These are phyloP conservation scores for Periophthalmus magnuspinnatus DNA, from an alignment of 2,797 vertebrate genomes.

Conservation along the genomic window DNA sequence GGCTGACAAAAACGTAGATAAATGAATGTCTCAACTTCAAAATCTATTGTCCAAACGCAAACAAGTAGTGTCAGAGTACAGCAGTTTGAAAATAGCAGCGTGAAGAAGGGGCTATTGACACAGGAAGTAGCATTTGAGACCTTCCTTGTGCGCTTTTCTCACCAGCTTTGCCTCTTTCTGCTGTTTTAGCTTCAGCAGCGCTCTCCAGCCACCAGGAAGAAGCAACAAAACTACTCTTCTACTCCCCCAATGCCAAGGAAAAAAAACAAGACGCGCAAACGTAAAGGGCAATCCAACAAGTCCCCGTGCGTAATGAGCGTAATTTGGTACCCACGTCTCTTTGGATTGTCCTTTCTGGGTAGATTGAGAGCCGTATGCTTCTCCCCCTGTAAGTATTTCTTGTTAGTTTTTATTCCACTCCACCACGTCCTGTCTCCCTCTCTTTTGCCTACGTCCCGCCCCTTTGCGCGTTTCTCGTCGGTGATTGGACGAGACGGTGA, in stretches of 20 bases:
- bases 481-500: constrained; percentile 54
- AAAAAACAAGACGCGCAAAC: not conserved
- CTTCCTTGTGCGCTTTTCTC: constrained; percentile 24
- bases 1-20: not conserved
- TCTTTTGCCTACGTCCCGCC: constrained; percentile 51
- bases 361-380: not conserved
- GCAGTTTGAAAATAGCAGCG: constrained; percentile 7
- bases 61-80: not conserved
- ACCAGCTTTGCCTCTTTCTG: constrained; percentile 4
- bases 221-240: constrained; percentile 1
- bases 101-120: constrained; percentile 12
- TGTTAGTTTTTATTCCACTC: constrained; percentile 60
- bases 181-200: constrained; percentile 6
- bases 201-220: constrained; percentile 9
- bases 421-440: constrained; percentile 44
- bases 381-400: constrained; percentile 21
- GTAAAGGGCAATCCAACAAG: constrained; percentile 28
- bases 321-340: constrained; percentile 25
- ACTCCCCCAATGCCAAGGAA: not conserved
- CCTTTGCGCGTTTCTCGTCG: constrained; percentile 23
- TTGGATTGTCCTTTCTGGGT: constrained; percentile 37
- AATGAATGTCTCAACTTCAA: not conserved
- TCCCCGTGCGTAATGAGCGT: not conserved
- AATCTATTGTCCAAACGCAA: not conserved
- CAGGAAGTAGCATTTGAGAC: constrained; percentile 44